Conservation (phyloP, 2,888 invertebrate genomes). For the Artemia sinica region DNA sequence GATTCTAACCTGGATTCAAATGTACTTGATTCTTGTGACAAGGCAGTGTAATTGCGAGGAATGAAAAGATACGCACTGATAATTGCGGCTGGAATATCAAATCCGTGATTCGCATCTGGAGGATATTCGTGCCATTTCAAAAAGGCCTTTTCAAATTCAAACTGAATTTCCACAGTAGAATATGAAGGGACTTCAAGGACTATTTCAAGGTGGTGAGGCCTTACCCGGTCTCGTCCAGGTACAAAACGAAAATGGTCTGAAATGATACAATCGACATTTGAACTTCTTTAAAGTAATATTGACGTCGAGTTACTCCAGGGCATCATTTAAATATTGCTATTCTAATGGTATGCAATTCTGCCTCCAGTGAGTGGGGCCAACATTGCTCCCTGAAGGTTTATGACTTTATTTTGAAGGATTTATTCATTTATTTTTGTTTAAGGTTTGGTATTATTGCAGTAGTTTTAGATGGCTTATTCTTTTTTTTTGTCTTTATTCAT, state of each 20-base stretch:
- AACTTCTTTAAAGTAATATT: no score
- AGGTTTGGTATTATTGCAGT: no score
- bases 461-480: no score
- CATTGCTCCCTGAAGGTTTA: no score
- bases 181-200: slow-evolving; percentile 58
- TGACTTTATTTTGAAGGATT: no score
- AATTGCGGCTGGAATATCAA: slow-evolving; percentile 77
- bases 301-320: no score
- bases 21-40: slow-evolving; percentile 51
- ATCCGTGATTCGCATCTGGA: slow-evolving; percentile 97
- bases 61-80: slow-evolving; percentile 58
- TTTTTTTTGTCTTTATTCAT: no score
- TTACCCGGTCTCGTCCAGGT: slow-evolving; percentile 65
- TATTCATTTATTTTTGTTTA: no score
- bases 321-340: no score
- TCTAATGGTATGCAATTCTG: no score
- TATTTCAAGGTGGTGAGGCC: slow-evolving; percentile 73
- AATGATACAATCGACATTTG: neutral
- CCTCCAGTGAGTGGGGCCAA: no score
- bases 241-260: slow-evolving; percentile 20
- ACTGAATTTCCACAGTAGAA: slow-evolving; percentile 58
- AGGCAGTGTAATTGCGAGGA: slow-evolving; percentile 56
- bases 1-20: slow-evolving; percentile 33
- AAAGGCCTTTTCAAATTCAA: slow-evolving; percentile 87
- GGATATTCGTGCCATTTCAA: slow-evolving; percentile 98